These are phyloP conservation scores for Drosophila neotestacea DNA, from an alignment of 2,888 invertebrate species.

Conservation along the genomic window DNA sequence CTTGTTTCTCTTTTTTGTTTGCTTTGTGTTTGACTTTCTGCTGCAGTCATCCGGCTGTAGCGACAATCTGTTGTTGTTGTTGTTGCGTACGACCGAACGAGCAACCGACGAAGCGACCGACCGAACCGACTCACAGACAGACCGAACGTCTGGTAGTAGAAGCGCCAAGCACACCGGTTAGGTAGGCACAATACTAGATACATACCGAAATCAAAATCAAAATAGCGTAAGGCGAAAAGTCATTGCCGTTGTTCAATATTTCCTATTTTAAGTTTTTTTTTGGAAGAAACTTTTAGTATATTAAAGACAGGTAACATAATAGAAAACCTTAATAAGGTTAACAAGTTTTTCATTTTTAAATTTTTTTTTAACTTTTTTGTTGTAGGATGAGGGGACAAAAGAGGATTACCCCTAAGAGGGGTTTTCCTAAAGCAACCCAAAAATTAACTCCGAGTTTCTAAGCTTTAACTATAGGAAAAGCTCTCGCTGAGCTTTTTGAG, in stretches of 20 bases:
- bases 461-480: slow-evolving; percentile 7
- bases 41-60: slow-evolving; percentile 45
- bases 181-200: slow-evolving; percentile 48
- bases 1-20: slow-evolving; percentile 38
- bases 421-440: neutral
- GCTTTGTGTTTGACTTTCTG: slow-evolving; percentile 38
- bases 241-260: slow-evolving; percentile 12
- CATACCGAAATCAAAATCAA: slow-evolving; percentile 44
- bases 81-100: slow-evolving; percentile 16
- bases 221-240: slow-evolving; percentile 34
- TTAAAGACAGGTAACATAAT: no score
- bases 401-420: neutral
- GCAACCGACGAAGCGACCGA: slow-evolving; percentile 21
- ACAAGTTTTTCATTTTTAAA: no score
- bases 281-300: no score
- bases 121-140: slow-evolving; percentile 3
- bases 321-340: no score
- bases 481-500: slow-evolving; percentile 4
- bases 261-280: slow-evolving; percentile 10
- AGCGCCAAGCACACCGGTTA: slow-evolving; percentile 42
- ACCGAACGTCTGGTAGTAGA: slow-evolving; percentile 29
- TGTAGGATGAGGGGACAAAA: no score
- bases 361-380: no score
- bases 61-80: slow-evolving; percentile 35
- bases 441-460: neutral